phyloP scores from a whole-genome alignment of 2,113 vertebrate species.

The Andinoacara biseriatus region DNA sequence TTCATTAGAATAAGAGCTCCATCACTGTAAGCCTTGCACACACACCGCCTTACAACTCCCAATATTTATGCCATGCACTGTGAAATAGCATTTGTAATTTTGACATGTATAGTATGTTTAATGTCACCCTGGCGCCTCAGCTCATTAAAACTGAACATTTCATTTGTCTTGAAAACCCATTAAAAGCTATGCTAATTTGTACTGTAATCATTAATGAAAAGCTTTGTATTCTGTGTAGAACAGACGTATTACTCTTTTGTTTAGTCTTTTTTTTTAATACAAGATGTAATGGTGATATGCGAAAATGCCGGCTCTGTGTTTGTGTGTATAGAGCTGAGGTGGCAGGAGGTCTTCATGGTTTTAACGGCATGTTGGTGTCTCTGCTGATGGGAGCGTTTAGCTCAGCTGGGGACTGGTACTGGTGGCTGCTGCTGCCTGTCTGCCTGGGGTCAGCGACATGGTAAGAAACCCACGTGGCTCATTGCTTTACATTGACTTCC shows the following conservation, averaged over 20 bases:
- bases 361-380: constrained; percentile 80
- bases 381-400: constrained; percentile 79
- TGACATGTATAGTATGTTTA: not conserved
- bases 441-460: constrained; percentile 70
- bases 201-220: not conserved
- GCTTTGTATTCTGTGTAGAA: not conserved
- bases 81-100: not conserved
- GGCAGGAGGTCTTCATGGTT: constrained; percentile 73
- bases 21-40: not conserved
- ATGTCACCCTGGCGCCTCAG: not conserved
- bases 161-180: not conserved
- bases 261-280: not conserved
- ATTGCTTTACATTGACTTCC: not conserved
- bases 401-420: constrained; percentile 80
- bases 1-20: constrained; percentile 11
- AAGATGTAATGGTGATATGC: not conserved
- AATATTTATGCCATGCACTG: not conserved
- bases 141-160: constrained; percentile 28
- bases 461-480: constrained; percentile 43
- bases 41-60: not conserved
- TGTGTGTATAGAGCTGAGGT: constrained; percentile 67
- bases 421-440: constrained; percentile 78
- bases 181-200: not conserved
- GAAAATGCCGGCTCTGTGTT: not conserved
- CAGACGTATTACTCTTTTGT: not conserved